Base-by-base conservation (phyloP, 1,140 invertebrate species). In the Ips typographus region DNA sequence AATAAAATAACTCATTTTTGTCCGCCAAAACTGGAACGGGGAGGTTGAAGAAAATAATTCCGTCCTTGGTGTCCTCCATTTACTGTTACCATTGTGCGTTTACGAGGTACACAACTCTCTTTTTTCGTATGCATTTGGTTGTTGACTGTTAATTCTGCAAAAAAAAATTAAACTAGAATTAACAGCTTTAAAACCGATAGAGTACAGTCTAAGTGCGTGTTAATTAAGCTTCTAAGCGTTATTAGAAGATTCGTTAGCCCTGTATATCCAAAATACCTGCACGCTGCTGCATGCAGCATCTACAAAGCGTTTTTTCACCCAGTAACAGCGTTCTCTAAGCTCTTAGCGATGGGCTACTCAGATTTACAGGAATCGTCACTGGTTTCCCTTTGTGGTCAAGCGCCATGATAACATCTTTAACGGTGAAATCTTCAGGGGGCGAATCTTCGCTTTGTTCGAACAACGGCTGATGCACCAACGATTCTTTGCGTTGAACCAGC, bases 91-190 rank as follows among this genome's bases (percentile, higher is more conserved):
- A 89, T 89, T 0, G 88, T 90, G 2, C 86, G 22, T 86, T 76
- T 90, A 88, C 52, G 88, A 89, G 1, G 86, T 85, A 6, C 87
- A 88, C 0, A 88, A 90, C 77, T 90, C 88, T 4, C 88, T 78
- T 76, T 90, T 90, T 72, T 82, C 79, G 73, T 85, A 85, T 59
- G 71, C 60, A 74, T 80, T 81, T 49, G 85, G 84, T 44, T 86
- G 86, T 65, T 88, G 86, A 71, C 83, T 85, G 79, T 88, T 87
- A 70, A 89, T 83, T 80, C 88, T 89, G 72, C 22, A 22, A 22
- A 22, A 22, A 22, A 22, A 22, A 22, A 22, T 0, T 22, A 61
- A 76, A 68, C 61, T 56, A 53, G 42, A 41, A 55, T 55, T 5
- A 22, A 57, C 7, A 22, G 62, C 4, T 52, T 37, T 40, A 52